Evolutionary conservation across 2,113 vertebrate genomes (phyloP).

Genomic region (Bubo scandiacus): DNA sequence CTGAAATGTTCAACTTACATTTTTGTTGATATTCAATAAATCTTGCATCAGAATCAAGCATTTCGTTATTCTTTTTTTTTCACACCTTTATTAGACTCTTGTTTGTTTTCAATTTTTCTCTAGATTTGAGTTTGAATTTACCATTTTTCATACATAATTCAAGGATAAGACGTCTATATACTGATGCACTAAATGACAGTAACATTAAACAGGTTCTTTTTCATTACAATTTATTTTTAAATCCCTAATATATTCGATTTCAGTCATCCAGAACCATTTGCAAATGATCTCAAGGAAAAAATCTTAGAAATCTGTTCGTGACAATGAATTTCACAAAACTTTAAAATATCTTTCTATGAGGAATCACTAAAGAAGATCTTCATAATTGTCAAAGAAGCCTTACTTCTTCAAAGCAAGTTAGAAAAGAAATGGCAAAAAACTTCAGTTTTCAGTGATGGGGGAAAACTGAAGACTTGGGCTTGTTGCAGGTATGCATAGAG

Average conservation of each 20-base stretch:
- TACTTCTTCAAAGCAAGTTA: background rate
- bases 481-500: background rate
- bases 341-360: background rate
- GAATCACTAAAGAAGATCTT: background rate
- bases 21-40: background rate
- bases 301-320: background rate
- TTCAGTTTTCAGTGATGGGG: background rate
- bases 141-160: background rate
- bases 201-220: background rate
- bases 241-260: background rate
- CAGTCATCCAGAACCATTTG: background rate
- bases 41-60: background rate
- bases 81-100: background rate
- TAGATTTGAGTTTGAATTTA: background rate
- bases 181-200: background rate
- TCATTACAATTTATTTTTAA: background rate
- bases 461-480: background rate
- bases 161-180: background rate
- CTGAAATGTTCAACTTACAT: background rate
- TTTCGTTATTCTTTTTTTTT: background rate
- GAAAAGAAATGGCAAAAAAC: background rate
- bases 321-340: background rate
- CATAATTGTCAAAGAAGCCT: background rate
- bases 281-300: background rate
- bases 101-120: background rate